Base-by-base conservation (phyloP, 2,113 vertebrate species). In the Columba janthina region DNA sequence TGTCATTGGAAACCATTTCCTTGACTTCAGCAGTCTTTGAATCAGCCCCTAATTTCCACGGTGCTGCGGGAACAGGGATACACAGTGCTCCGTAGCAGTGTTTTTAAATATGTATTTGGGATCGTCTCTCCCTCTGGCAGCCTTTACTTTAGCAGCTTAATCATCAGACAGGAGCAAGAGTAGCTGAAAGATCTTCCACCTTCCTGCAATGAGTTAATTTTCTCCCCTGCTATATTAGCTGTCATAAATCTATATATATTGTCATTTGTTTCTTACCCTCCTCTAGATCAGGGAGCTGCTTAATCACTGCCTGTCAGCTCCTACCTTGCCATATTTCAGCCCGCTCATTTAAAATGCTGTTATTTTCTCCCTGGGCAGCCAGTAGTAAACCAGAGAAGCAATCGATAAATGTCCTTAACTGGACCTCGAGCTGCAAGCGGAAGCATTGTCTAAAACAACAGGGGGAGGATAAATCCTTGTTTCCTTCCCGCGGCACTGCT, bases 291-390 rank as follows among this genome's bases (percentile, higher is more conserved):
- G 76, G 72, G 88, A 90, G 88, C 81, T 88, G 84, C 92, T 96
- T 96, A 89, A 97, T 97, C 96, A 94, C 70, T 69, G 81, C 89
- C 51, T 94, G 82, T 70, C 92, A 92, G n/a, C 78, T 94, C 74
- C 89, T 6, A 54, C 90, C 77, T 82, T 84, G 92, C 91, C 81
- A 9, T 73, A 92, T 80, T 92, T 88, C 93, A 96, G 60, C 82
- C 88, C 78, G 86, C 69, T 90, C 75, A 44, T 93, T 90, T 96
- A 34, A 93, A 96, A 90, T 71, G 74, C 85, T 91, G 79, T 82
- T 95, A 82, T 96, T 95, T 71, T 44, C 70, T 92, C 90, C 81
- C 90, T 74, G 75, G 96, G 83, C 90, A 96, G 91, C 53, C 90
- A 80, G 80, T 87, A 83, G 84, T 90, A 94, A 94, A 73, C 57